Percentiles rank a stretch among this genome's conserved stretches.
Conservation (phyloP, 2,113 vertebrate genomes). For the Grus americana region DNA sequence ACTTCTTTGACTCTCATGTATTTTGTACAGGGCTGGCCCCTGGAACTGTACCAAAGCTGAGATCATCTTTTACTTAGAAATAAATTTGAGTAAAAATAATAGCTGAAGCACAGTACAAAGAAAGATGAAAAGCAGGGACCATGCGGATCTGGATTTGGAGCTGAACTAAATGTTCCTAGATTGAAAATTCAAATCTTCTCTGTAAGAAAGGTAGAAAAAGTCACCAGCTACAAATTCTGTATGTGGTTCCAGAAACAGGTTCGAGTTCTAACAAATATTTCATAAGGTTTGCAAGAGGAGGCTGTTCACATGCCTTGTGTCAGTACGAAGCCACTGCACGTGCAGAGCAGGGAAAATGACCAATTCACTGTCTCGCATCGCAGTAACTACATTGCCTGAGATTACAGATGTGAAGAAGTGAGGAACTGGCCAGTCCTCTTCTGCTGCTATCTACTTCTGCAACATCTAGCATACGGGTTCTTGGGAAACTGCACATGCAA, state of each 20-base stretch:
- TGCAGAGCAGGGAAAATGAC: background rate
- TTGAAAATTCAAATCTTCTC: background rate
- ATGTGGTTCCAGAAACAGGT: background rate
- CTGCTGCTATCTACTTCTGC: background rate
- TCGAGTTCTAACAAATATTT: background rate
- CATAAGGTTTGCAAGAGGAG: background rate
- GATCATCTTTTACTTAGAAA: conserved; percentile 5
- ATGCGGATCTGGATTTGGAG: background rate
- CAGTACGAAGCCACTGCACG: background rate
- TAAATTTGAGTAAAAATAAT: background rate
- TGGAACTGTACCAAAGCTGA: conserved; percentile 12
- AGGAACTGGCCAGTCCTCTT: background rate
- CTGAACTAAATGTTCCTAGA: background rate
- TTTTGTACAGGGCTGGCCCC: background rate
- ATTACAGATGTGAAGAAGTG: background rate
- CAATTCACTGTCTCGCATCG: background rate
- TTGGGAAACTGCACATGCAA: background rate
- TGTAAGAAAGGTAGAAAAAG: background rate
- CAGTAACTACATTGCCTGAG: background rate
- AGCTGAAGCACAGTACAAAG: background rate
- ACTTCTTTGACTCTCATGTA: background rate
- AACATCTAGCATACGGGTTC: background rate
- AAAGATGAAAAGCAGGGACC: background rate
- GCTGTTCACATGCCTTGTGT: background rate
- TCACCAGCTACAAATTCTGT: background rate